Conservation (phyloP, 2,888 invertebrate species). For the Isotomurus palustris region DNA sequence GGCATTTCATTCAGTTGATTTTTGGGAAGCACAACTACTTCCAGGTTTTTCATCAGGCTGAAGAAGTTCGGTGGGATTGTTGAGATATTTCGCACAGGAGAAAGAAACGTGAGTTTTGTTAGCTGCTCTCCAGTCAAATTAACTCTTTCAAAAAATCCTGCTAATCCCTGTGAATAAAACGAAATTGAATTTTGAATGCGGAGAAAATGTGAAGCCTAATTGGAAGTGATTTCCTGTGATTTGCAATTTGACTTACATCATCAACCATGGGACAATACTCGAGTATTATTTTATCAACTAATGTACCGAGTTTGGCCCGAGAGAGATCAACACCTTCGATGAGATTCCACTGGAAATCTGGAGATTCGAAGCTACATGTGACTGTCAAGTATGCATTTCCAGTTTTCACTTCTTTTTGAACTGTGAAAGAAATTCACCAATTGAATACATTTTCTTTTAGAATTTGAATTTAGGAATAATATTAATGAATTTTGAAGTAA, state of each 20-base stretch:
- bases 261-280: constrained; percentile 22
- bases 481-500: no score
- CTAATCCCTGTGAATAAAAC: constrained; percentile 31
- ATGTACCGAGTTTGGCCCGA: constrained; percentile 10
- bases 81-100: neutral
- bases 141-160: constrained; percentile 25
- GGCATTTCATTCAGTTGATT: constrained; percentile 34
- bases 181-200: neutral
- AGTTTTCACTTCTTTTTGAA: neutral
- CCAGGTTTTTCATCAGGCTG: constrained; percentile 29
- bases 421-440: neutral
- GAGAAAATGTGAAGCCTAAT: no score
- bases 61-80: constrained; percentile 39
- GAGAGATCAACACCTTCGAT: constrained; percentile 30
- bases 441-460: neutral
- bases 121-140: constrained; percentile 26
- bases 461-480: no score
- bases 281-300: constrained; percentile 20
- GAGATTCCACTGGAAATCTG: constrained; percentile 18
- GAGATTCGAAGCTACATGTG: neutral
- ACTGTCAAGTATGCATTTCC: constrained; percentile 4
- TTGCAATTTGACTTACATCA: constrained; percentile 31
- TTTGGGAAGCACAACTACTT: constrained; percentile 21
- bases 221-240: no score
- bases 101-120: constrained; percentile 13